Conservation (phyloP, 2,113 vertebrate species). For the Willisornis vidua region DNA sequence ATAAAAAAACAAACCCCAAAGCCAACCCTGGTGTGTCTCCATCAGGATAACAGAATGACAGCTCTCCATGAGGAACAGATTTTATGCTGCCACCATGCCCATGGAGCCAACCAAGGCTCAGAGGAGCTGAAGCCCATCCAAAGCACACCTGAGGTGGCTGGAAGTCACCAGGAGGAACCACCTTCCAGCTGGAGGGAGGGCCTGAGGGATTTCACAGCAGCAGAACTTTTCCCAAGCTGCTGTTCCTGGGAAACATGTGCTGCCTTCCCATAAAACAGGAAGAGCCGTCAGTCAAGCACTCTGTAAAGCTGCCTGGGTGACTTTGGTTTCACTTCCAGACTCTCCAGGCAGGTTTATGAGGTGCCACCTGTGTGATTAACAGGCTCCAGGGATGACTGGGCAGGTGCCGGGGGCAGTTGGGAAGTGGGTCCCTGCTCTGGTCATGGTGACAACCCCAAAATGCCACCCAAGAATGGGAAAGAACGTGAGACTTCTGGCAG, state of each 20-base stretch:
- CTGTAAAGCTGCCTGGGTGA: constrained; percentile 39
- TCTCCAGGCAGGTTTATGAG: constrained; percentile 62
- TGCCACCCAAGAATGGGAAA: not conserved
- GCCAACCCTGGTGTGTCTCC: not conserved
- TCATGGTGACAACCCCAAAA: not conserved
- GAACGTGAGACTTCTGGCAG: not conserved
- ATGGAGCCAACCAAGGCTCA: not conserved
- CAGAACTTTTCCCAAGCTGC: not conserved
- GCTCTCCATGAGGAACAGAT: not conserved
- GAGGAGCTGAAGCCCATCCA: not conserved
- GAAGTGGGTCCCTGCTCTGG: not conserved
- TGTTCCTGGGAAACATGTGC: not conserved
- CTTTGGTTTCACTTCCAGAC: not conserved
- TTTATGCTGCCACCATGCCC: not conserved
- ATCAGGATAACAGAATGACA: not conserved
- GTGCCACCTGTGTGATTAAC: constrained; percentile 32
- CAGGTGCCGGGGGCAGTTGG: not conserved
- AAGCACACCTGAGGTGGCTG: not conserved
- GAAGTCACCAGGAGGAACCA: not conserved
- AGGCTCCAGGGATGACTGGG: not conserved
- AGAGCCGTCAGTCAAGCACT: constrained; percentile 53
- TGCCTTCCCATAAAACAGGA: not conserved
- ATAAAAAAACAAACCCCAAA: no score
- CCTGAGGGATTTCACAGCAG: not conserved
- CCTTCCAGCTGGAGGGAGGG: not conserved